Base-by-base conservation (phyloP, 2,797 vertebrate species). In the Sciurus vulgaris region DNA sequence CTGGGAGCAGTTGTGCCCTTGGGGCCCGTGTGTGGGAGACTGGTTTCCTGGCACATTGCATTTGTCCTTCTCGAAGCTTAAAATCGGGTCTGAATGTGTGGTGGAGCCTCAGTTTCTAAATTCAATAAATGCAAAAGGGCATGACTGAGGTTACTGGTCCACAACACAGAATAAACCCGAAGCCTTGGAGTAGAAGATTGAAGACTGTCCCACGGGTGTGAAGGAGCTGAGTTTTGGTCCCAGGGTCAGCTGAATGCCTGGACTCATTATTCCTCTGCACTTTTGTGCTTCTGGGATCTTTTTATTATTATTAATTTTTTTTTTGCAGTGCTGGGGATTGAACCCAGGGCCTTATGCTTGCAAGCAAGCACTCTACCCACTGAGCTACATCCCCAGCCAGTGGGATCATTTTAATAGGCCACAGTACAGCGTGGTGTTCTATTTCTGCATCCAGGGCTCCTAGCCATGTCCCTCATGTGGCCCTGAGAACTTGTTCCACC, bases 401-500 rank as follows among this genome's bases (percentile, higher is more conserved):
- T 38, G 38, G 38, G 38, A 38, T 38, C 38, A 18, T 90, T 18
- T 69, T 20, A 13, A 18, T 26, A 33, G 61, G 65, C 11, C 2
- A 11, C 7, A 5, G 47, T 0, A 8, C 18, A 76, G 47, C 26
- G 1, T 47, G 0, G 0, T 8, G 69, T 22, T 35, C 41, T 63
- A 1, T 59, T 41, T 84, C 81, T 44, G 72, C n/a, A n/a, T 38
- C 33, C 1, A 44, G 38, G 33, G 77, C 54, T 33, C 38, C 8
- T 0, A 15, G 22, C 28, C 22, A 7, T 5, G 2, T 28, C 11
- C 28, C 51, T 1, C 38, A 9, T 15, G 0, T 15, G 4, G 12
- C 30, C 41, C 51, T 7, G 12, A 84, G 35, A 56, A 15, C 28
- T 15, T 6, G 24, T 22, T 38, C n/a, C 70, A 65, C 28, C 65